Evolutionary conservation across 2,797 vertebrate genomes (phyloP), one percentile per base, ranked within the genome.

Genomic region (Tapera naevia): DNA sequence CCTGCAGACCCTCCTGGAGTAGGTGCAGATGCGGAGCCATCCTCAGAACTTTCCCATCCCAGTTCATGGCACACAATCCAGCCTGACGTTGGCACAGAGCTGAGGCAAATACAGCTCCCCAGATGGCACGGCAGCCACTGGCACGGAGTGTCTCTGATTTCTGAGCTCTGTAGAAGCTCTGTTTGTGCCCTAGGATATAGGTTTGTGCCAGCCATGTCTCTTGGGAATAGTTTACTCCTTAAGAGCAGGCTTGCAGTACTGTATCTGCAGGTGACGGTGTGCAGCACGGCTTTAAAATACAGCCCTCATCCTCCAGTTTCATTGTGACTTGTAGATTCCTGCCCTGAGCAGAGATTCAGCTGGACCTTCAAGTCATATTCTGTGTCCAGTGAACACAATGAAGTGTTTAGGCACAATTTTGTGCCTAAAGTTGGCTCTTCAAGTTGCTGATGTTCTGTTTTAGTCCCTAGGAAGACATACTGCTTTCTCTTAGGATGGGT

Each of bases 141-240:
- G 60, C 46, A 4, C 13, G 17, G n/a, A 35, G 4, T 3, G 17
- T 37, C 0, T 33, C 18, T 2, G 1, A 6, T 16, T 84, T 72
- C 17, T 43, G 13, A 69, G 11, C 80, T 25, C 39, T 14, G 58
- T 53, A 32, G 53, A 48, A 22, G 39, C 28, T 91, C 39, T 1
- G 3, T 7, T 54, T 54, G 37, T 83, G 46, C 39, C 56, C 41
- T 5, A 3, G 65, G 43, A 60, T 22, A 9, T 1, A 1, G n/a
- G n/a, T n/a, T n/a, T n/a, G n/a, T n/a, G 66, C 45, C 2, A 2
- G 41, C 43, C 43, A 4, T 0, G 0, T 48, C 73, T 57, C 50
- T 43, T 14, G 39, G n/a, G 60, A 33, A 72, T 2, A 28, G 43
- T 22, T 62, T 58, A 15, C 41, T 71, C 39, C 39, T 17, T 1